Base-by-base conservation (phyloP, 2,113 vertebrate genomes). In the Condylura cristata region DNA sequence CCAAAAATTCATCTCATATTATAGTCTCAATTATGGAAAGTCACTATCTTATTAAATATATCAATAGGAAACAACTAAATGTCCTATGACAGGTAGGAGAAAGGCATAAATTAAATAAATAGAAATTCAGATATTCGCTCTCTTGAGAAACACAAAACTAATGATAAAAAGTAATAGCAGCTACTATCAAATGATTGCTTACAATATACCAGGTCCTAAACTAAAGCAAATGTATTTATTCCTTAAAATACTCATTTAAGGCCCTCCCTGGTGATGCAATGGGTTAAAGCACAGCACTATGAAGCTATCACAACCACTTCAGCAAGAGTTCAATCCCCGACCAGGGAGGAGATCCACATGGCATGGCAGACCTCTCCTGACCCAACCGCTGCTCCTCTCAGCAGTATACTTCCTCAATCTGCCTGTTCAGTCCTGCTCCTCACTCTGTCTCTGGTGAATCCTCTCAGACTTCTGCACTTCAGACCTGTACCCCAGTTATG, bases 61-160 rank as follows among this genome's bases (percentile, higher is more conserved):
- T 94, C 91, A 95, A 89, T 13, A 63, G 86, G 90, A 92, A 96
- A 37, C 68, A 90, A 86, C 17, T 66, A 88, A 95, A 87, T 85
- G 28, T 74, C 20, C 72, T 80, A 75, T 53, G 13, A 75, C 39
- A 92, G 37, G 24, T 41, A 37, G 7, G n/a, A 53, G 92, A 53
- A 95, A 75, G 22, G 3, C 34, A 94, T 39, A 84, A 92, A 70
- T 93, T 89, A 78, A 96, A 88, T 24, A 28, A 79, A 0, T 65
- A 6, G 30, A 90, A 39, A 92, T 75, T 24, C 56, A 93, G 58
- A 75, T 81, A 12, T 70, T 78, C 90, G 28, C 3, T 94, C 16
- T 86, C 72, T 60, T 53, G n/a, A 91, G 46, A 94, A 78, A 95
- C 51, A 82, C 34, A 74, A 16, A 91, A 75, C 11, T n/a, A 68